phyloP scores from a whole-genome alignment of 2,888 invertebrate species.

The Rhimphoctona megacephalus region DNA sequence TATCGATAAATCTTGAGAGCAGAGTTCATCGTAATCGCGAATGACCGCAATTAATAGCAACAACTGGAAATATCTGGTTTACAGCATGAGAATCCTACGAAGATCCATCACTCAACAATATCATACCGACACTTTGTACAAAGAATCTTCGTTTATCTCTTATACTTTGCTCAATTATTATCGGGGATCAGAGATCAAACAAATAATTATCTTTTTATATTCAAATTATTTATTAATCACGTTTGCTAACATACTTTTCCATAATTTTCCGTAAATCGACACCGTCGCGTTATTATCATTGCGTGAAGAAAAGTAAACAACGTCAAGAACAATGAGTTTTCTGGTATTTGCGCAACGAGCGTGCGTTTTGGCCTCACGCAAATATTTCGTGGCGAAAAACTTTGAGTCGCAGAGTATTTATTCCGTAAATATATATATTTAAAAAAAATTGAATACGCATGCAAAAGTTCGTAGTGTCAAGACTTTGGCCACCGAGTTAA shows the following conservation, averaged over 20 bases:
- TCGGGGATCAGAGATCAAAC: conserved; percentile 7
- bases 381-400: not conserved
- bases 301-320: not conserved
- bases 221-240: not conserved
- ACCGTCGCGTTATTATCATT: not conserved
- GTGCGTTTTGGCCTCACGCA: not conserved
- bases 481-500: not conserved
- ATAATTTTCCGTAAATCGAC: not conserved
- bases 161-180: not conserved
- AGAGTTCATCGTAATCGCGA: conserved; percentile 41
- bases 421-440: not conserved
- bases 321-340: not conserved
- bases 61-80: conserved; percentile 40
- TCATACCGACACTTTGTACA: not conserved
- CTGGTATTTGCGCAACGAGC: not conserved
- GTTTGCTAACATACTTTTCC: not conserved
- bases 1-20: conserved; percentile 14
- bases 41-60: conserved; percentile 51
- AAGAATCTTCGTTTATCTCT: not conserved
- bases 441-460: not conserved
- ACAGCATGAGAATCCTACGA: conserved; percentile 1
- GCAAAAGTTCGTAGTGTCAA: not conserved
- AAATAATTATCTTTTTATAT: not conserved
- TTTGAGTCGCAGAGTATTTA: not conserved
- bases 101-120: conserved; percentile 1